Base-by-base conservation (phyloP, 2,888 invertebrate genomes). In the Agrochola macilenta region DNA sequence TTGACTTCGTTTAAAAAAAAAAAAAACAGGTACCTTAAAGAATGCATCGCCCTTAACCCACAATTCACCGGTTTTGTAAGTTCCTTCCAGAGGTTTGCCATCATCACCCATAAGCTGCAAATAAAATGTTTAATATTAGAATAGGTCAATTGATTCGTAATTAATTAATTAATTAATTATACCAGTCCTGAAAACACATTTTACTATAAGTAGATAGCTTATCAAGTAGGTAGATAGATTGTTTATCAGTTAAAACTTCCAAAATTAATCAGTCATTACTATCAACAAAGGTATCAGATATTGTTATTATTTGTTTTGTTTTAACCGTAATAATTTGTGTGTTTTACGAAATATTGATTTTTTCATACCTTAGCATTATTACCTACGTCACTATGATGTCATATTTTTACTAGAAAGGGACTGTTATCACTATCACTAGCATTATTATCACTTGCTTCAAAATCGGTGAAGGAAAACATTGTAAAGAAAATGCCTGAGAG, bases 1-100 rank as follows among this genome's bases (percentile, higher is more conserved):
- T 58, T 26, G 26, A 58, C 14, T 26, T 58, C 14, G 26, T 26
- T 26, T 46, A 26, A 14, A 61, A n/a, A n/a, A n/a, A n/a, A n/a
- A n/a, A n/a, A n/a, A n/a, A n/a, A n/a, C n/a, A n/a, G n/a, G n/a
- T 90, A 93, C 93, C 91, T 87, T 93, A 78, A 93, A 94, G 86
- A 93, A 93, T 26, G 84, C 85, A 54, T 92, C 87, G 60, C 93
- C 92, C 85, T 90, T 93, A 66, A 93, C 73, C 91, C 92, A 93
- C 5, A 93, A 89, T 80, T 93, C 93, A 1, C 93, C 92, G 54
- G 80, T 82, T 87, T 88, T 83, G 74, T 86, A 74, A 66, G 89
- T 78, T 74, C 89, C 87, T 57, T 88, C 77, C 46, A 93, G 43
- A 35, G 57, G 11, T 5, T 86, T 64, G 49, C 87, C 89, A n/a